Conservation (phyloP, 2,797 vertebrate species). For the Cottoperca gobio region DNA sequence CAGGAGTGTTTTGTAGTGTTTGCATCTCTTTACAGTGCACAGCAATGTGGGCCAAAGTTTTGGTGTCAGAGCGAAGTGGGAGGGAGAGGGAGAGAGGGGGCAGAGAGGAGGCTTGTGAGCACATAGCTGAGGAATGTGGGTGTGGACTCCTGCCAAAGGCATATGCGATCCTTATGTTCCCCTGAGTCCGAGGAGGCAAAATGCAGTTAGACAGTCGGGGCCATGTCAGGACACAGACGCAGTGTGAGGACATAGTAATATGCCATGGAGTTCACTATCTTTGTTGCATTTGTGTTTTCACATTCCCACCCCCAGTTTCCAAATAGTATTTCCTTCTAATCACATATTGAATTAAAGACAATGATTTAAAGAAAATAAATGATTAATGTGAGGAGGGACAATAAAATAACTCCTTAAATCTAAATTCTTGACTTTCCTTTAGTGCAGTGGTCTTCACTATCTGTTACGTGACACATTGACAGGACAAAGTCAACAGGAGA, state of each 20-base stretch:
- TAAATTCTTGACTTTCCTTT: conserved; percentile 7
- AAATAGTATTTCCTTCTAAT: conserved; percentile 29
- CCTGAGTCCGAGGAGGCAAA: conserved; percentile 66
- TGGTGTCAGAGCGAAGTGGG: conserved; percentile 67
- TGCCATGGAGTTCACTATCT: conserved; percentile 58
- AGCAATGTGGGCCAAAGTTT: conserved; percentile 72
- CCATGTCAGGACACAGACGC: conserved; percentile 78
- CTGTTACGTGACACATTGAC: too few species aligned
- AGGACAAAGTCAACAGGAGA: too few species aligned
- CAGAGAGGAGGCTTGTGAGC: conserved; percentile 69
- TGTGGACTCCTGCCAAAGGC: conserved; percentile 80
- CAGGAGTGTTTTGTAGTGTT: conserved; percentile 37
- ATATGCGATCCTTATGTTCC: conserved; percentile 85
- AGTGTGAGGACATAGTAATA: conserved; percentile 46
- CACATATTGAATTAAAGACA: conserved; percentile 18
- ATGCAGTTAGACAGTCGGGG: conserved; percentile 68
- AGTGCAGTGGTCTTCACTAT: too few species aligned
- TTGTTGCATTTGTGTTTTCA: conserved; percentile 8
- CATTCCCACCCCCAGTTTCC: conserved; percentile 11
- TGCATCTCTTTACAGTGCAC: conserved; percentile 62
- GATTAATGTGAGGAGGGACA: neutral
- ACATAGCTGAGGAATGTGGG: conserved; percentile 81
- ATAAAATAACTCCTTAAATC: neutral
- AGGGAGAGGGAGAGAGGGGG: conserved; percentile 38
- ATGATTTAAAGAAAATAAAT: conserved; percentile 17